Base-by-base conservation (phyloP, 2,888 invertebrate genomes). In the Griposia aprilina region DNA sequence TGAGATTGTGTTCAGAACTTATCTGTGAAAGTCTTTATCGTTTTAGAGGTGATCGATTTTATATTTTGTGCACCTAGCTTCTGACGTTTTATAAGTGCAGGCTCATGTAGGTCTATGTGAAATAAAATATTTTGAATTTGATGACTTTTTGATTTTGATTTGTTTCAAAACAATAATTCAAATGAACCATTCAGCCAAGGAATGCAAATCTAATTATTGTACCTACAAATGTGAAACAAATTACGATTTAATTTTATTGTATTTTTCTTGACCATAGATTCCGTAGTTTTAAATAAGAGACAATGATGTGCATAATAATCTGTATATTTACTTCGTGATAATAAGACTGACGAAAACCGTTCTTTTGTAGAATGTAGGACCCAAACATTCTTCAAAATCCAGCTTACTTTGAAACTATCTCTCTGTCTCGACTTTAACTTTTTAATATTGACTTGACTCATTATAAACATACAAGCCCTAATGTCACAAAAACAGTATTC, bases 401-500 rank as follows among this genome's bases (percentile, higher is more conserved):
- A 65, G 11, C 15, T 5, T 55, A 10, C 15, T 48, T 79, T 8
- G 8, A 55, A 71, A 20, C 26, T 36, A 0, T 6, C 6, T 17
- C n/a, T 62, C 1, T 13, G 11, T 48, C 59, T 50, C 2, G 4
- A 7, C 7, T 45, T 73, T 13, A 74, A 17, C 10, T 52, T 30
- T 52, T 68, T n/a, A 36, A n/a, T 74, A 60, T 52, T 66, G 36
- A 41, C 15, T 30, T n/a, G 13, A 6, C 15, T 30, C 36, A 69
- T 59, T 76, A 82, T 26, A 73, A 76, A 80, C 17, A 50, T 23
- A 48, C 48, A 74, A 62, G 30, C 20, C 30, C 3, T 41, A 50
- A 50, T 81, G 36, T 45, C 57, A 71, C 59, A 55, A 81, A 73
- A 75, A 76, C 70, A 60, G n/a, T 70, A 70, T 78, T 70, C 72